Evolutionary conservation across 2,888 invertebrate genomes (phyloP).

Genomic region (Elmis aenea): DNA sequence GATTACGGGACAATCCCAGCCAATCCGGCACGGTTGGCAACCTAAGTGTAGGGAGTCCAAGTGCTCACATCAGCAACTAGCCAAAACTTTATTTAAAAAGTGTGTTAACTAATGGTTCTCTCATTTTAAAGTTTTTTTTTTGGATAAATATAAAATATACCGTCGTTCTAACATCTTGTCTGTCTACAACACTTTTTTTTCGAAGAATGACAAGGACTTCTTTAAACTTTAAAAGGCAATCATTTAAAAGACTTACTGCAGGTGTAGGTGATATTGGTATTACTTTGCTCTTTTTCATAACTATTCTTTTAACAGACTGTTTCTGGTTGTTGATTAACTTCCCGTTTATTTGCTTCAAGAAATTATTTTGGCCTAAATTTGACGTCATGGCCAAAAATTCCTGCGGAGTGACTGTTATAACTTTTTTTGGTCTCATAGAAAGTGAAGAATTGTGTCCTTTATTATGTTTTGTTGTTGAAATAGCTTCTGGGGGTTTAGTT

Average conservation of each 20-base stretch:
- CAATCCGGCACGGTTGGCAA: too few relatives aligned
- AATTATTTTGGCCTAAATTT: slow-evolving; percentile 20
- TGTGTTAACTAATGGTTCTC: too few relatives aligned
- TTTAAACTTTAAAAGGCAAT: too few relatives aligned
- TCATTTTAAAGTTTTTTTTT: too few relatives aligned
- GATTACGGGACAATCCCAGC: too few relatives aligned
- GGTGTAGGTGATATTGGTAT: slow-evolving; percentile 30
- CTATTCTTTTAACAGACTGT: slow-evolving; percentile 35
- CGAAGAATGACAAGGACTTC: too few relatives aligned
- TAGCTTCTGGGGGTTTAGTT: slow-evolving; percentile 35
- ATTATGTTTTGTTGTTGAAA: slow-evolving; percentile 33
- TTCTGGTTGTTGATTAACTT: slow-evolving; percentile 23
- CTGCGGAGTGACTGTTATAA: slow-evolving; percentile 52
- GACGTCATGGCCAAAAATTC: slow-evolving; percentile 47
- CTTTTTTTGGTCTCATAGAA: slow-evolving; percentile 40
- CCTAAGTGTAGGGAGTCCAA: too few relatives aligned
- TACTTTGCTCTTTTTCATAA: slow-evolving; percentile 42
- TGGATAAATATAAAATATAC: too few relatives aligned
- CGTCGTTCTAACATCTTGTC: too few relatives aligned
- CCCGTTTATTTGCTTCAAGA: slow-evolving; percentile 31
- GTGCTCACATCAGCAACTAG: too few relatives aligned
- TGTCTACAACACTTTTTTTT: too few relatives aligned
- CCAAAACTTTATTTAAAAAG: too few relatives aligned
- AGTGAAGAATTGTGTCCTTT: slow-evolving; percentile 26
- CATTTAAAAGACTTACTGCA: slow-evolving; percentile 27